Percentiles rank a stretch among this genome's conserved stretches.
These are phyloP conservation scores for Ceratina australensis DNA, from an alignment of 1,140 invertebrate genomes.

Conservation along the genomic window DNA sequence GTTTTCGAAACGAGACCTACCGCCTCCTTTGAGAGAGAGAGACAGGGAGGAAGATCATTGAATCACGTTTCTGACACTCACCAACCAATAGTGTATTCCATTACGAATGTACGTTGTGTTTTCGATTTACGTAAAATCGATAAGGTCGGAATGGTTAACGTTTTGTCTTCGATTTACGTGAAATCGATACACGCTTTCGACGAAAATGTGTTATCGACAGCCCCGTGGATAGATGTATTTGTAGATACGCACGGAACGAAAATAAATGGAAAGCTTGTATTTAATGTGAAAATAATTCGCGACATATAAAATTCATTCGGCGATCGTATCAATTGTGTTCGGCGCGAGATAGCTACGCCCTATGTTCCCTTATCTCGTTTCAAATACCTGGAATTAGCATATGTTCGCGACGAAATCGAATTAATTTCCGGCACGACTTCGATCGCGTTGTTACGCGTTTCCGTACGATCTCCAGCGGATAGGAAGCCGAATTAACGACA, in stretches of 20 bases:
- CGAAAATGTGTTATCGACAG: slow-evolving; percentile 9
- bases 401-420: not conserved
- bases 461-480: slow-evolving; percentile 23
- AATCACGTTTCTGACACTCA: not conserved
- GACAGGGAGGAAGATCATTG: not conserved
- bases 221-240: not conserved
- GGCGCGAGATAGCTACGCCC: not conserved
- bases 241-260: too few relatives aligned
- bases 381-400: not conserved
- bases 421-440: slow-evolving; percentile 30
- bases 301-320: not conserved
- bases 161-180: not conserved
- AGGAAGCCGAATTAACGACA: slow-evolving; percentile 41
- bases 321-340: not conserved
- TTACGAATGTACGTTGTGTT: not conserved
- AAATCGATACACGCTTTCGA: too few relatives aligned
- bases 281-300: too few relatives aligned
- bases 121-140: slow-evolving; percentile 15
- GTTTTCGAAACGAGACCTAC: not conserved
- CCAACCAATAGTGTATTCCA: not conserved
- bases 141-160: not conserved
- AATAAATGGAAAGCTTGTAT: too few relatives aligned
- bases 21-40: not conserved
- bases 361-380: not conserved
- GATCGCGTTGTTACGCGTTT: slow-evolving; percentile 9